phyloP scores from a whole-genome alignment of 2,888 invertebrate species.

The Melangyna quadrimaculata region DNA sequence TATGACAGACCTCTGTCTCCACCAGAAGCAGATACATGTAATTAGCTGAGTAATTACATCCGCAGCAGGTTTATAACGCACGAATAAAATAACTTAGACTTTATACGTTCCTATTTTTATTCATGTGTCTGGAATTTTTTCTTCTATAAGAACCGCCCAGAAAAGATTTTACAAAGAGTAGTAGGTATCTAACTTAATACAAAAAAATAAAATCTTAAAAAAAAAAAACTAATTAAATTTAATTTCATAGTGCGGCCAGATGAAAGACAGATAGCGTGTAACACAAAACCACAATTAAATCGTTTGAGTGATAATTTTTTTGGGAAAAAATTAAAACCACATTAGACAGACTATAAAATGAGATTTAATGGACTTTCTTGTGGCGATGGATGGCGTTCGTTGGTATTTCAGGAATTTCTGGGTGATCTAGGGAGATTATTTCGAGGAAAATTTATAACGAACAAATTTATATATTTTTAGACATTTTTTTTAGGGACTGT shows the following conservation, averaged over 20 bases:
- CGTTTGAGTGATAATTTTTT: constrained; percentile 36
- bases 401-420: constrained; percentile 34
- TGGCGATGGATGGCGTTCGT: too few species aligned
- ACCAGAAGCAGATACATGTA: constrained; percentile 42
- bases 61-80: constrained; percentile 62
- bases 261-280: constrained; percentile 42
- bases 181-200: background rate
- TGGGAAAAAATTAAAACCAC: constrained; percentile 22
- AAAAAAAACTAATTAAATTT: constrained; percentile 57
- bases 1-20: constrained; percentile 24
- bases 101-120: background rate
- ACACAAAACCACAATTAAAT: constrained; percentile 45
- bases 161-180: constrained; percentile 4
- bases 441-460: background rate
- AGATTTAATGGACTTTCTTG: constrained; percentile 27
- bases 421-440: constrained; percentile 42
- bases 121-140: constrained; percentile 51
- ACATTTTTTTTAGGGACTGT: background rate
- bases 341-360: constrained; percentile 9
- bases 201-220: background rate
- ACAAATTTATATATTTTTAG: too few species aligned
- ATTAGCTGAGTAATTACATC: constrained; percentile 64
- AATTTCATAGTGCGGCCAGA: constrained; percentile 58
- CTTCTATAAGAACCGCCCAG: constrained; percentile 4
- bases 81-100: constrained; percentile 17